These are phyloP conservation scores for Patella vulgata DNA, from an alignment of 1,140 invertebrate genomes.

Conservation along the genomic window DNA sequence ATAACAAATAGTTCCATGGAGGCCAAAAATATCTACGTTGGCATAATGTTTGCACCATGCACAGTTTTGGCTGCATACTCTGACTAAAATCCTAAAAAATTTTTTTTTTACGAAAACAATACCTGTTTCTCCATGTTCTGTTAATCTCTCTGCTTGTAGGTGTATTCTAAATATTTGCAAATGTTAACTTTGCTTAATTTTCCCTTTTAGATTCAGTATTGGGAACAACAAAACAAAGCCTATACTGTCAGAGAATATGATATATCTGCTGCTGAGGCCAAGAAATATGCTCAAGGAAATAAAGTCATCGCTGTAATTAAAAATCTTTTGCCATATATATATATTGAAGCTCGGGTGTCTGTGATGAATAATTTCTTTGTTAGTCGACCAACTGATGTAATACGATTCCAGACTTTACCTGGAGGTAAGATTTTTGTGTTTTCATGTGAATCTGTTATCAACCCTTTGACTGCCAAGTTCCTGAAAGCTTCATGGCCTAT, in stretches of 20 bases:
- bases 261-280: slow-evolving; percentile 22
- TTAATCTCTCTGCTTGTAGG: too few species aligned
- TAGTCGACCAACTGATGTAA: slow-evolving; percentile 38
- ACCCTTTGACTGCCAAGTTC: too few species aligned
- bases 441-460: slow-evolving; percentile 14
- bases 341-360: slow-evolving; percentile 42
- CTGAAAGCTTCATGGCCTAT: too few species aligned
- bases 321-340: slow-evolving; percentile 38
- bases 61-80: too few species aligned
- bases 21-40: too few species aligned
- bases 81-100: too few species aligned
- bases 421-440: slow-evolving; percentile 39
- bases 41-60: too few species aligned
- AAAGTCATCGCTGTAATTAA: slow-evolving; percentile 26
- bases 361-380: slow-evolving; percentile 53
- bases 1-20: too few species aligned
- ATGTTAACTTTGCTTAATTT: too few species aligned
- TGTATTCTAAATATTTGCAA: too few species aligned
- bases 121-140: too few species aligned
- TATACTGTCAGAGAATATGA: slow-evolving; percentile 41
- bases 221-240: slow-evolving; percentile 28
- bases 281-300: slow-evolving; percentile 12
- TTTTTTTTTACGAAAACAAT: too few species aligned
- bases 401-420: slow-evolving; percentile 31
- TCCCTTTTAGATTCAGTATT: slow-evolving; percentile 52